Percentiles rank a stretch among this genome's conserved stretches.
phyloP scores from a whole-genome alignment of 1,140 invertebrate genomes.

The Eupristina koningsbergeri region DNA sequence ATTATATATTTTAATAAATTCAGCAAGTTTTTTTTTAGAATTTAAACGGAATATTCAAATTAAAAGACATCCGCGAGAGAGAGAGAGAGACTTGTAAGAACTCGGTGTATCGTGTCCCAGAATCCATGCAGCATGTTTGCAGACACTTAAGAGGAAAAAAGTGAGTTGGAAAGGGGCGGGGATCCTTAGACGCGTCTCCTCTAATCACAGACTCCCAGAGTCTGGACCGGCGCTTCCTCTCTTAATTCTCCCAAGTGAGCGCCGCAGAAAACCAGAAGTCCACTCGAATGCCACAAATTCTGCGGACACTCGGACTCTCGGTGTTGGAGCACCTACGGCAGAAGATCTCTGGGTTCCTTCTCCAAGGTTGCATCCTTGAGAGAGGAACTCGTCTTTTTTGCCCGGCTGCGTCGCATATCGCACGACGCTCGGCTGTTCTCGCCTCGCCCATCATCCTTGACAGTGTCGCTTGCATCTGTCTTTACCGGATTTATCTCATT shows the following conservation, averaged over 20 bases:
- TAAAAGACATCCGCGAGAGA: not conserved
- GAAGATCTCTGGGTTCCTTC: not conserved
- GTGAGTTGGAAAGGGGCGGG: not conserved
- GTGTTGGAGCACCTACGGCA: not conserved
- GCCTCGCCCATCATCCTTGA: not conserved
- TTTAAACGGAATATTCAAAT: not conserved
- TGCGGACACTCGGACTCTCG: not conserved
- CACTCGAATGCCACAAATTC: not conserved
- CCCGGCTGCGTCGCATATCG: not conserved
- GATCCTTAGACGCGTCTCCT: not conserved
- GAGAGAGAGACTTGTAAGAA: not conserved
- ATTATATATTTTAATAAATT: not conserved
- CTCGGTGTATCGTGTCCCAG: not conserved
- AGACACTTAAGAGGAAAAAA: not conserved
- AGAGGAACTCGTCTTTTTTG: not conserved
- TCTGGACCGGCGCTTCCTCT: conserved; percentile 7
- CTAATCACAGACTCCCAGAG: not conserved
- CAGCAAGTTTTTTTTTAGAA: not conserved
- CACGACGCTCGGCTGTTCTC: not conserved
- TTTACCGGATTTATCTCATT: not conserved
- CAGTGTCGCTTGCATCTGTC: not conserved
- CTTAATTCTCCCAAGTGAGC: conserved; percentile 2
- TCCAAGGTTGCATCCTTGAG: not conserved
- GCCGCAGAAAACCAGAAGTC: not conserved
- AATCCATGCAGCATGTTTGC: too few species aligned